Conservation (phyloP, 2,797 vertebrate genomes). For the Aeoliscus strigatus region DNA sequence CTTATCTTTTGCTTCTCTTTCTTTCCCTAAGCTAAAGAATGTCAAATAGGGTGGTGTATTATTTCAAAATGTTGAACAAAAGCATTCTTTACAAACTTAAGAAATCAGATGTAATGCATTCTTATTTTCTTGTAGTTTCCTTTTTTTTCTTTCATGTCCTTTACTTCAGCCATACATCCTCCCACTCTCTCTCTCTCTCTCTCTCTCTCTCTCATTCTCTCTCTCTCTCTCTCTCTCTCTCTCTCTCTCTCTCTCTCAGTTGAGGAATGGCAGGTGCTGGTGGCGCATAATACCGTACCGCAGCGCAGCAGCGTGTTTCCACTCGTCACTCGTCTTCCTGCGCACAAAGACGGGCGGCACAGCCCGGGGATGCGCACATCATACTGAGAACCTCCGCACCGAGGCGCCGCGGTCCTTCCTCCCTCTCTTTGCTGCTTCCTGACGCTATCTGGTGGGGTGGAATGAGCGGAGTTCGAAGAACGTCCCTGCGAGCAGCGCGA, state of each 20-base stretch:
- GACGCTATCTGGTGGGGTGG: slow-evolving; percentile 50
- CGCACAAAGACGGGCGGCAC: slow-evolving; percentile 64
- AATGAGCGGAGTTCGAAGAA: slow-evolving; percentile 43
- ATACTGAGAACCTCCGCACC: slow-evolving; percentile 56
- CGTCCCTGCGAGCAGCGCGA: slow-evolving; percentile 1
- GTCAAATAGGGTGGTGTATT: no score
- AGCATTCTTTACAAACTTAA: no score
- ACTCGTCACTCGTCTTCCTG: slow-evolving; percentile 66
- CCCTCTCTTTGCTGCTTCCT: no score
- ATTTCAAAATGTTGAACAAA: no score
- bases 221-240: not conserved
- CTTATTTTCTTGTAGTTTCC: not conserved
- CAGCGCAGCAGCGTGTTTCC: slow-evolving; percentile 45
- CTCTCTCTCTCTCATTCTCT: not conserved
- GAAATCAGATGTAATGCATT: no score
- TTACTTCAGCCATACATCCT: not conserved
- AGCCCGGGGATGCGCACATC: slow-evolving; percentile 68
- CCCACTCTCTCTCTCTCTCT: no score
- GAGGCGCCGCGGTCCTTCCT: slow-evolving; percentile 52
- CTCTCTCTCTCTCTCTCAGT: not conserved
- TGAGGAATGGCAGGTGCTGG: slow-evolving; percentile 46
- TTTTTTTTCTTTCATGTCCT: not conserved
- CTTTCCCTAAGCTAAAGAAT: no score
- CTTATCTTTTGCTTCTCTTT: no score
- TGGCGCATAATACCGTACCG: slow-evolving; percentile 61